These are phyloP conservation scores for Microplitis deprimator DNA, from an alignment of 2,888 invertebrate genomes.

Conservation along the genomic window DNA sequence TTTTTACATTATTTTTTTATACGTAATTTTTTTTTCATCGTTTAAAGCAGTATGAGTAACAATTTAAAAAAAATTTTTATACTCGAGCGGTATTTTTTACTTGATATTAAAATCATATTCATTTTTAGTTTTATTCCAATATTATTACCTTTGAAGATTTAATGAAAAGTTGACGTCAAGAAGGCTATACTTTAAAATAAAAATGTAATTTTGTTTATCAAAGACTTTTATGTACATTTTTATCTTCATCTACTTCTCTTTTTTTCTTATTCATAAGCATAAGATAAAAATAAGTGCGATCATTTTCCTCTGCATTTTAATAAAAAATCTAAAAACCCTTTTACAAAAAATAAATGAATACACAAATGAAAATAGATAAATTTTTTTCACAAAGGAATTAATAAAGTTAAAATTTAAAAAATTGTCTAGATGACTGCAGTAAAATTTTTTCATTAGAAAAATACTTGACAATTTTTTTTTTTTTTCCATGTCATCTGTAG, in stretches of 20 bases:
- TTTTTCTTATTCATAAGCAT: neutral
- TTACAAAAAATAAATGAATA: neutral
- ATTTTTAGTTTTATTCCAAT: neutral
- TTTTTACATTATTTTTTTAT: neutral
- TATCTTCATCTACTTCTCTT: neutral
- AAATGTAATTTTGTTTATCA: slow-evolving; percentile 14
- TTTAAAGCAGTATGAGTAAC: neutral
- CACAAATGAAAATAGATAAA: neutral
- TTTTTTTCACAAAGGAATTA: neutral
- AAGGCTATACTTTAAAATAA: neutral
- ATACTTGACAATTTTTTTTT: slow-evolving; percentile 12
- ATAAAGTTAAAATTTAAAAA: neutral
- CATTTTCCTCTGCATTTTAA: slow-evolving; percentile 6
- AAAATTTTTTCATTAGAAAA: slow-evolving; percentile 20
- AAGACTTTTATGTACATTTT: slow-evolving; percentile 7
- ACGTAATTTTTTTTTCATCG: neutral
- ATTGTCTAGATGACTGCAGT: slow-evolving; percentile 10
- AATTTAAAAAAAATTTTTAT: neutral
- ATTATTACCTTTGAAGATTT: slow-evolving; percentile 15
- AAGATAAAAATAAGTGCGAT: neutral
- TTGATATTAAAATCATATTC: neutral
- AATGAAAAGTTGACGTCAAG: slow-evolving; percentile 20
- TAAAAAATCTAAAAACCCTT: slow-evolving; percentile 4
- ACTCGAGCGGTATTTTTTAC: neutral
- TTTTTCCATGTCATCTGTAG: slow-evolving; percentile 4